Conservation (phyloP, 2,888 invertebrate species). For the Noctua comes region DNA sequence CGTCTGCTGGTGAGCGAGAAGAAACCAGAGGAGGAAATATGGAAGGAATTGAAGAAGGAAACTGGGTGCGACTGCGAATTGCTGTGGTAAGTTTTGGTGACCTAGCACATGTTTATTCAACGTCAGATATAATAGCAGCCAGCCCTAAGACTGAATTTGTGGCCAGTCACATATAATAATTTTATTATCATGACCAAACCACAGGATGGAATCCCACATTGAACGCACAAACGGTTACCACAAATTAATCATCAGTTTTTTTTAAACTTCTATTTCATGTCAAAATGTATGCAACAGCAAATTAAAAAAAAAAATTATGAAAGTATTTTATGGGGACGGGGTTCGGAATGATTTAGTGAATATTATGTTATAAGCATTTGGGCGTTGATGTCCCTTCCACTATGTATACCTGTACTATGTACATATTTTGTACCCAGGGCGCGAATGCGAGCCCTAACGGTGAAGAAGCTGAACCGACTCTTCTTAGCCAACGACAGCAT, state of each 20-base stretch:
- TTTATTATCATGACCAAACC: not conserved
- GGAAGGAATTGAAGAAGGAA: constrained; percentile 76
- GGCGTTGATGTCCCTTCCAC: not conserved
- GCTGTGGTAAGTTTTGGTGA: constrained; percentile 78
- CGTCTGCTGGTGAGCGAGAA: constrained; percentile 74
- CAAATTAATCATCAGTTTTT: too few species aligned
- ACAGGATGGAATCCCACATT: not conserved
- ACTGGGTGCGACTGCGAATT: constrained; percentile 80
- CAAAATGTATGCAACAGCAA: not conserved
- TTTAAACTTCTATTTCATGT: too few species aligned
- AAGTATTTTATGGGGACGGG: too few species aligned
- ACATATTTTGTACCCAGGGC: constrained; percentile 70
- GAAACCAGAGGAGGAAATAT: constrained; percentile 75
- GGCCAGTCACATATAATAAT: not conserved
- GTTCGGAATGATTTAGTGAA: not conserved
- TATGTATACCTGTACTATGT: not conserved
- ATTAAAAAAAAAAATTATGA: too few species aligned
- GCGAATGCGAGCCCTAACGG: constrained; percentile 81
- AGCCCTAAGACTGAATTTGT: not conserved
- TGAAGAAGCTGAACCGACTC: constrained; percentile 82
- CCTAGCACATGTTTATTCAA: not conserved
- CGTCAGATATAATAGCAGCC: not conserved
- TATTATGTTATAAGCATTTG: not conserved
- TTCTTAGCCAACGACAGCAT: constrained; percentile 76
- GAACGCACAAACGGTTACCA: too few species aligned